These are phyloP conservation scores for Zingel zingel DNA, from an alignment of 2,113 vertebrate genomes.

Conservation along the genomic window DNA sequence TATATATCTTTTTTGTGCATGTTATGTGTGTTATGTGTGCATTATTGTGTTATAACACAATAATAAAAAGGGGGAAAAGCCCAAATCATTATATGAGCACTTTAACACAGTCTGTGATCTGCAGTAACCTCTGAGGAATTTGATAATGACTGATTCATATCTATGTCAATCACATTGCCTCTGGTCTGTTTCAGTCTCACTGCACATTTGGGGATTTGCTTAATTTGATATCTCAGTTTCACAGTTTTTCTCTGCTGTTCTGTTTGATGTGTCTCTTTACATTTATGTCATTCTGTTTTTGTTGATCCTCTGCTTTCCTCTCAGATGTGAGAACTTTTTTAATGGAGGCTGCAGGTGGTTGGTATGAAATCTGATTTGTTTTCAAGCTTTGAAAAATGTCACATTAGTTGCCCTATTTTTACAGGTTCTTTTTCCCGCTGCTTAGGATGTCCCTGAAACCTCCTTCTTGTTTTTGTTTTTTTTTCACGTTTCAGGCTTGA, in stretches of 20 bases:
- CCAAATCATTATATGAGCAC: neutral
- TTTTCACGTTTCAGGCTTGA: neutral
- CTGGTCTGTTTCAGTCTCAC: neutral
- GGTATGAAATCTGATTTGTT: neutral
- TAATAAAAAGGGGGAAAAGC: no score
- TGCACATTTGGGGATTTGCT: conserved; percentile 14
- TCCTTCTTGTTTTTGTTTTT: no score
- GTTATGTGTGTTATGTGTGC: no score
- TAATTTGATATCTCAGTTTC: conserved; percentile 8
- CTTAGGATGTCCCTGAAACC: neutral
- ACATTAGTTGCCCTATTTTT: neutral
- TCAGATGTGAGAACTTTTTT: neutral
- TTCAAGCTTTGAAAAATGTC: neutral
- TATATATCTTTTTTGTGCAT: no score
- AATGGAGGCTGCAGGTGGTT: conserved; percentile 2
- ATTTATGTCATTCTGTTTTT: neutral
- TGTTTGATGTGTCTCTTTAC: neutral
- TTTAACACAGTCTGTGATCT: conserved; percentile 2
- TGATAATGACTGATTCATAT: conserved; percentile 30
- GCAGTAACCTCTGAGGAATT: conserved; percentile 35
- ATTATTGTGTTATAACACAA: no score
- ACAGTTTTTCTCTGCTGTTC: neutral
- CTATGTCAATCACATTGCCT: neutral
- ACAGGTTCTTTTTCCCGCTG: neutral
- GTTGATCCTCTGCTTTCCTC: neutral